Percentiles rank a stretch among this genome's conserved stretches.
Conservation (phyloP, 1,140 invertebrate species). For the Drosophila cardini region DNA sequence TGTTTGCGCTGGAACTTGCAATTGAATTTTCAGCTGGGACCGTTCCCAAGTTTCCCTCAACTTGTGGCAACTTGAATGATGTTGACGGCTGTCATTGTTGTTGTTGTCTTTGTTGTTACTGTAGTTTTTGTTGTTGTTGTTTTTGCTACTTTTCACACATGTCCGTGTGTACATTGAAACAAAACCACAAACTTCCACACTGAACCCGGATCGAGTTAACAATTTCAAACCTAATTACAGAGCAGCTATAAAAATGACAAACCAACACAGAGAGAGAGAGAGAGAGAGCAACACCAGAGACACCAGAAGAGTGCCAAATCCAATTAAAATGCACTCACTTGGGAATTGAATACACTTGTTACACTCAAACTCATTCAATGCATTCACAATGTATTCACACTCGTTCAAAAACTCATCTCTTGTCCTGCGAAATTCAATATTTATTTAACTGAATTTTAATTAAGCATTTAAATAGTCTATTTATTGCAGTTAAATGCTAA, state of each 20-base stretch:
- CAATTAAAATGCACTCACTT: slow-evolving; percentile 5
- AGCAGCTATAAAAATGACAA: slow-evolving; percentile 1
- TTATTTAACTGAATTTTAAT: slow-evolving; percentile 8
- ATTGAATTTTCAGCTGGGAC: slow-evolving; percentile 52
- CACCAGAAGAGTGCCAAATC: background rate
- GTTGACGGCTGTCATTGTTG: slow-evolving; percentile 9
- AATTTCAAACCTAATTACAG: slow-evolving; percentile 16
- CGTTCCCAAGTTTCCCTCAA: slow-evolving; percentile 5
- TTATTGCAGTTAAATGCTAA: background rate
- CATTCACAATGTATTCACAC: background rate
- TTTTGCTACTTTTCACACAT: slow-evolving; percentile 23
- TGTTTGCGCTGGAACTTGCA: slow-evolving; percentile 38
- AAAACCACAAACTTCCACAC: slow-evolving; percentile 7
- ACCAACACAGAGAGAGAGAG: background rate
- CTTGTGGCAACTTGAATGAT: slow-evolving; percentile 25
- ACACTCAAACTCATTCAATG: background rate
- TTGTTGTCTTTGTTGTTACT: background rate
- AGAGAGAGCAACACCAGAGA: background rate
- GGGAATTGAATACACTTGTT: background rate
- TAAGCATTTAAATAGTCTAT: background rate
- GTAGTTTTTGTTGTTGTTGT: background rate
- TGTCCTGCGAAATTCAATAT: slow-evolving; percentile 6
- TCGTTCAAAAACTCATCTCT: background rate
- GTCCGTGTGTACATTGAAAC: slow-evolving; percentile 8
- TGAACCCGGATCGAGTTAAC: slow-evolving; percentile 3